phyloP scores from a whole-genome alignment of 2,888 invertebrate species.

The Pheosia tremula region DNA sequence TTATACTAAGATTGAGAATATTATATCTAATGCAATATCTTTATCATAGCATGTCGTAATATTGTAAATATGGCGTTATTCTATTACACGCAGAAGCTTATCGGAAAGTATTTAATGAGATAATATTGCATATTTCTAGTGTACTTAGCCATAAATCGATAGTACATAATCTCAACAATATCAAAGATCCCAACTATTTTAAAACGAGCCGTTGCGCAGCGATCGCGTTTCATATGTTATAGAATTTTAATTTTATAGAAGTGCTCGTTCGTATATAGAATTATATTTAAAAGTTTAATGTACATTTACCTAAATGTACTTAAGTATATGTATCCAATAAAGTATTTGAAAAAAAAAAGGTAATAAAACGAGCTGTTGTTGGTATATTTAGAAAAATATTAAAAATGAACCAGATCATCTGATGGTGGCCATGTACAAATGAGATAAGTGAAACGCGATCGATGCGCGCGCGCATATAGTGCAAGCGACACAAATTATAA shows the following conservation, averaged over 20 bases:
- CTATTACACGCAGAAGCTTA: slow-evolving; percentile 71
- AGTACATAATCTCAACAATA: slow-evolving; percentile 81
- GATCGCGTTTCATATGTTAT: slow-evolving; percentile 80
- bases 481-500: slow-evolving; percentile 69
- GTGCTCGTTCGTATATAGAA: slow-evolving; percentile 83
- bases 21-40: slow-evolving; percentile 51
- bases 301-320: slow-evolving; percentile 68
- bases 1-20: slow-evolving; percentile 62
- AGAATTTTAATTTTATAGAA: slow-evolving; percentile 83
- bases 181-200: slow-evolving; percentile 76
- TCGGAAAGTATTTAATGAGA: slow-evolving; percentile 64
- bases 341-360: slow-evolving; percentile 67
- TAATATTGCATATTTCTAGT: slow-evolving; percentile 70
- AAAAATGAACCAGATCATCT: slow-evolving; percentile 86
- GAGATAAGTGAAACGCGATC: slow-evolving; percentile 69
- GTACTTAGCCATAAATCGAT: slow-evolving; percentile 73
- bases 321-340: slow-evolving; percentile 58
- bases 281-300: slow-evolving; percentile 81
- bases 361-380: slow-evolving; percentile 78
- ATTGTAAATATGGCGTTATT: slow-evolving; percentile 70
- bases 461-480: slow-evolving; percentile 58
- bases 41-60: slow-evolving; percentile 62
- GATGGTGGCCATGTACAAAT: slow-evolving; percentile 89
- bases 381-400: slow-evolving; percentile 84
- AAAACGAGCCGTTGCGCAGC: slow-evolving; percentile 44